phyloP scores from a whole-genome alignment of 1,140 invertebrate species.

The Drosophila ficusphila region DNA sequence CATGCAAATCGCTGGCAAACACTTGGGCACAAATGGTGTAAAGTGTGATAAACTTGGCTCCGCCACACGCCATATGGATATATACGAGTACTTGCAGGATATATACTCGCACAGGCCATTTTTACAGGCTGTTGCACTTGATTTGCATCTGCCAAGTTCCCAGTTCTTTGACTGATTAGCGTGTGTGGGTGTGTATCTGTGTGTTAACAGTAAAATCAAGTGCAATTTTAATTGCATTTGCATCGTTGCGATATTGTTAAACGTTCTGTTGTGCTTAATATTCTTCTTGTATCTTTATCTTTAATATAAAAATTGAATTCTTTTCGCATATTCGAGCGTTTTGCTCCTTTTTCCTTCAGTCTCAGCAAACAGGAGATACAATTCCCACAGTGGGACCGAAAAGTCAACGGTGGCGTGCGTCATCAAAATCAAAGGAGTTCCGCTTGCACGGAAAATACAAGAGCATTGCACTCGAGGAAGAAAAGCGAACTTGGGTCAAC shows the following conservation, averaged over 20 bases:
- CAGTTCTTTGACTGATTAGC: slow-evolving; percentile 46
- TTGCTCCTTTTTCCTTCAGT: slow-evolving; percentile 7
- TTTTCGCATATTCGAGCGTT: too few relatives aligned
- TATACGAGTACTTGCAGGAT: too few relatives aligned
- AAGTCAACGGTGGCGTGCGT: slow-evolving; percentile 34
- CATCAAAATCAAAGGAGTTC: slow-evolving; percentile 56
- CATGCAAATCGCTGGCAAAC: slow-evolving; percentile 39
- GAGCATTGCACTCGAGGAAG: background rate
- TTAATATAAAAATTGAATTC: background rate
- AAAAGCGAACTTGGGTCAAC: slow-evolving; percentile 8
- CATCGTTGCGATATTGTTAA: background rate
- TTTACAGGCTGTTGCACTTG: slow-evolving; percentile 43
- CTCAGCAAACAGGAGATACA: slow-evolving; percentile 34
- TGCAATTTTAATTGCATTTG: slow-evolving; percentile 29
- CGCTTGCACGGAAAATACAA: slow-evolving; percentile 11
- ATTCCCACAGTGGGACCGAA: slow-evolving; percentile 32
- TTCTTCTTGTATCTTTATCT: too few relatives aligned
- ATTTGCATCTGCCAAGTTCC: slow-evolving; percentile 46
- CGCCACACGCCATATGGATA: background rate
- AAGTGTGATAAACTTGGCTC: slow-evolving; percentile 37
- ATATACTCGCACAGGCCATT: too few relatives aligned
- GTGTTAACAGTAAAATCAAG: slow-evolving; percentile 32
- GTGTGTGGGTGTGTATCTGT: background rate
- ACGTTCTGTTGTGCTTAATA: too few relatives aligned
- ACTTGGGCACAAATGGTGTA: slow-evolving; percentile 32